Percentiles rank a stretch among this genome's conserved stretches.
phyloP scores from a whole-genome alignment of 2,888 invertebrate genomes.

The Smittia sp. region DNA sequence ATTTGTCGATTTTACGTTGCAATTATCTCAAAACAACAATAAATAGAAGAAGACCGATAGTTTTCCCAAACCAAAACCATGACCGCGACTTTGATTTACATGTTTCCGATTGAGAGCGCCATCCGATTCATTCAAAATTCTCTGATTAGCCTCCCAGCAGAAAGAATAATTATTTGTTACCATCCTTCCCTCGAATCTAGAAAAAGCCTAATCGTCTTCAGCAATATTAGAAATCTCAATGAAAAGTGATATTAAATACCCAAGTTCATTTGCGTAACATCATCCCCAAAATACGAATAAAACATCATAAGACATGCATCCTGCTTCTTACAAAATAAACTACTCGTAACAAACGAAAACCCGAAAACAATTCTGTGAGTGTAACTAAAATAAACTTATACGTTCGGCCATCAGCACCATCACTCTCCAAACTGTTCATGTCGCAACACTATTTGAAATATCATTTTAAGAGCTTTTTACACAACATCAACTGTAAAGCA shows the following conservation, averaged over 20 bases:
- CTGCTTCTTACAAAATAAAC: slow-evolving; percentile 35
- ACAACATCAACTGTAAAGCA: slow-evolving; percentile 24
- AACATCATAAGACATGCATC: slow-evolving; percentile 36
- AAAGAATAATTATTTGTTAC: slow-evolving; percentile 17
- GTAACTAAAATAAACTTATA: slow-evolving; percentile 32
- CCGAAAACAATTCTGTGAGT: slow-evolving; percentile 12
- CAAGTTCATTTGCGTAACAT: slow-evolving; percentile 40
- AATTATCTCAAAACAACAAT: no score
- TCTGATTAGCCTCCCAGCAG: no score
- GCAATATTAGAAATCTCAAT: slow-evolving; percentile 19
- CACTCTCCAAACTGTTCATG: slow-evolving; percentile 29
- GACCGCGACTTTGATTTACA: no score
- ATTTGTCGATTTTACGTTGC: no score
- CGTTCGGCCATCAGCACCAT: slow-evolving; percentile 34
- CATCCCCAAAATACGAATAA: slow-evolving; percentile 8
- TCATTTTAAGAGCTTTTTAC: slow-evolving; percentile 36
- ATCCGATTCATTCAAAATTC: no score
- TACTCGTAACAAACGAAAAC: background rate
- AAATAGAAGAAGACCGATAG: no score
- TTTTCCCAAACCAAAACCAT: no score
- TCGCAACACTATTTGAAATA: slow-evolving; percentile 41
- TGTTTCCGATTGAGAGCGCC: no score
- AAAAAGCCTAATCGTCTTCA: slow-evolving; percentile 33
- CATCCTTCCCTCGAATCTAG: slow-evolving; percentile 29
- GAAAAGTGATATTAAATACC: slow-evolving; percentile 15